Percentiles rank a stretch among this genome's conserved stretches.
Evolutionary conservation across 2,113 vertebrate genomes (phyloP).

Genomic region (Hydrolagus affinis): DNA sequence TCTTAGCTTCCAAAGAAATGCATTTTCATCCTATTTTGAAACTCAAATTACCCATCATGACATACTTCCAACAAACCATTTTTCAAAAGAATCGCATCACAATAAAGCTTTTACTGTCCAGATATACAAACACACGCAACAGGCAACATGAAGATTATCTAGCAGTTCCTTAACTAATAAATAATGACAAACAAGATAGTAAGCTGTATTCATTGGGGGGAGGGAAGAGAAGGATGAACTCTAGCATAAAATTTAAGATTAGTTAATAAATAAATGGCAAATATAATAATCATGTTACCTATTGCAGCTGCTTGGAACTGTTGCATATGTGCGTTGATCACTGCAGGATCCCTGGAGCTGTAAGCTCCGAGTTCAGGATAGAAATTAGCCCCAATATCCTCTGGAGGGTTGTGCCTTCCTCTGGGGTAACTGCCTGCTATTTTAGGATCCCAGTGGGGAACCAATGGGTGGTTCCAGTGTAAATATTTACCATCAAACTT

Average conservation of each 20-base stretch:
- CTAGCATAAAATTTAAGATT: not conserved
- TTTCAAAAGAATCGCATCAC: too few relatives aligned
- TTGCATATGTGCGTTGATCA: constrained; percentile 86
- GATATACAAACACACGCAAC: too few relatives aligned
- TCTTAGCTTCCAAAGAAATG: too few relatives aligned
- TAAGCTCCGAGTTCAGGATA: constrained; percentile 88
- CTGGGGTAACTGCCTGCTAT: constrained; percentile 76
- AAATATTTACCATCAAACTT: constrained; percentile 85
- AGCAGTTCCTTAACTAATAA: too few relatives aligned
- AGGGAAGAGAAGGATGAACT: not conserved
- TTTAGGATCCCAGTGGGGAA: constrained; percentile 87
- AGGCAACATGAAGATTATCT: too few relatives aligned
- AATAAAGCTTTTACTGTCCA: too few relatives aligned
- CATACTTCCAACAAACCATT: too few relatives aligned
- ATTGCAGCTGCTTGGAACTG: constrained; percentile 80
- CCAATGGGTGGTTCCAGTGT: constrained; percentile 84
- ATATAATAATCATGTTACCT: constrained; percentile 58
- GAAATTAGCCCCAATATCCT: constrained; percentile 86
- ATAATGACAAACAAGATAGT: not conserved
- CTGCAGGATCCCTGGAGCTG: constrained; percentile 80
- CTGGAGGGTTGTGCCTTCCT: constrained; percentile 78
- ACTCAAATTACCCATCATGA: too few relatives aligned
- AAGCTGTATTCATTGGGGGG: not conserved
- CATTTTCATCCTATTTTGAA: too few relatives aligned
- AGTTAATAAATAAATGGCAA: constrained; percentile 23